phyloP scores from a whole-genome alignment of 2,797 vertebrate species.

The Enteromius paludinosus region DNA sequence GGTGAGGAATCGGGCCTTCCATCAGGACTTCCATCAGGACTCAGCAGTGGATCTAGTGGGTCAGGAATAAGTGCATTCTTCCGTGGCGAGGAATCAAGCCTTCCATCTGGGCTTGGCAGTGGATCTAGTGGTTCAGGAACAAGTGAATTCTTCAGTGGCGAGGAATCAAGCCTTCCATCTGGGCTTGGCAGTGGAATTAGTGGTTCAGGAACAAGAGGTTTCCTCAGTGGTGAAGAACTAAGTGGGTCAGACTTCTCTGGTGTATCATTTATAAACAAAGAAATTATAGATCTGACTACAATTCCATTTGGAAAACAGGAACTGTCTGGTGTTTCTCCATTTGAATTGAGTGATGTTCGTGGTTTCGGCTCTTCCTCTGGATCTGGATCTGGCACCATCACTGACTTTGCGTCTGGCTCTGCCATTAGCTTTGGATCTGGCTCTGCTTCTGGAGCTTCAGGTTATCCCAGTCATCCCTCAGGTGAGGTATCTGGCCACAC shows the following conservation, averaged over 20 bases:
- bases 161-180: constrained; percentile 53
- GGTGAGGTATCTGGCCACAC: constrained; percentile 59
- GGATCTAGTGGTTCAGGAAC: constrained; percentile 66
- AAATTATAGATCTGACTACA: constrained; percentile 75
- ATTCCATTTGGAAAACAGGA: constrained; percentile 78
- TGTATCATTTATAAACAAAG: constrained; percentile 77
- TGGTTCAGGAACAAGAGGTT: constrained; percentile 69
- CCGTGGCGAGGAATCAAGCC: constrained; percentile 37
- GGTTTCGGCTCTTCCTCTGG: background rate
- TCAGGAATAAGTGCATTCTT: no score
- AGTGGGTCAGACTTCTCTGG: constrained; percentile 73
- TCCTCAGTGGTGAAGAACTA: constrained; percentile 62
- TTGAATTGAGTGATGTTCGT: constrained; percentile 78
- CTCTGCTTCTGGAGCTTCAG: constrained; percentile 64
- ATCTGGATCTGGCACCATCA: background rate
- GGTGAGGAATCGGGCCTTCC: no score
- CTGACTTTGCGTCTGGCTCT: background rate
- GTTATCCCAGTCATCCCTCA: constrained; percentile 70
- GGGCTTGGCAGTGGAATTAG: constrained; percentile 65
- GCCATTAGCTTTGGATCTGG: background rate
- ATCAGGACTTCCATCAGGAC: no score
- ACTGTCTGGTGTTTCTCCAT: constrained; percentile 77
- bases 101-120: constrained; percentile 61
- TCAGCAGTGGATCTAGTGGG: no score
- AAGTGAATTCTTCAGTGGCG: constrained; percentile 67